phyloP scores from a whole-genome alignment of 2,888 invertebrate genomes.

The Pinctada fucata region DNA sequence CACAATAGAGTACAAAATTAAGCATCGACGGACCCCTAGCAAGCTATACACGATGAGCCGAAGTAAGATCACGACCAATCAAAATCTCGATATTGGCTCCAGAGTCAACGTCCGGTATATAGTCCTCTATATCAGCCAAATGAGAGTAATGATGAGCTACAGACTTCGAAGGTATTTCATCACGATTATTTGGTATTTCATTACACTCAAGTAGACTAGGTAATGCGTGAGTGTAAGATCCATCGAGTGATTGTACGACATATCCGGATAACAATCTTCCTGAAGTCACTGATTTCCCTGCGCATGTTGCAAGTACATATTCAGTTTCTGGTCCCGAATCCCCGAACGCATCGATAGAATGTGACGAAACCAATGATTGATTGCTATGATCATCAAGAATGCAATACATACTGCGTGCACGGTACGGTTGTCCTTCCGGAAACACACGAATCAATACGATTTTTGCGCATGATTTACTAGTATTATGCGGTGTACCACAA shows the following conservation, averaged over 20 bases:
- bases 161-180: slow-evolving; percentile 35
- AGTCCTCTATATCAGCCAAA: too few relatives aligned
- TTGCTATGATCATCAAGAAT: slow-evolving; percentile 38
- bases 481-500: slow-evolving; percentile 9
- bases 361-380: slow-evolving; percentile 25
- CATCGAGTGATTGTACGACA: slow-evolving; percentile 35
- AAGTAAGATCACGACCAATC: slow-evolving; percentile 38
- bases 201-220: slow-evolving; percentile 37
- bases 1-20: too few relatives aligned
- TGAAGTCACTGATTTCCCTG: too few relatives aligned
- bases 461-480: slow-evolving; percentile 33
- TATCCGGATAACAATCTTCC: too few relatives aligned
- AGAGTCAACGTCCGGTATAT: slow-evolving; percentile 32
- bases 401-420: slow-evolving; percentile 10
- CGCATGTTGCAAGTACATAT: slow-evolving; percentile 40
- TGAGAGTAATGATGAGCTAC: slow-evolving; percentile 37
- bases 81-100: slow-evolving; percentile 32
- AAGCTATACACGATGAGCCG: slow-evolving; percentile 37
- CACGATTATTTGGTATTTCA: slow-evolving; percentile 31
- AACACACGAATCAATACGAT: too few relatives aligned
- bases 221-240: slow-evolving; percentile 13
- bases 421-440: too few relatives aligned
- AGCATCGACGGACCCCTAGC: too few relatives aligned
- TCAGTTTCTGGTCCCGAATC: slow-evolving; percentile 1
- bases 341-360: slow-evolving; percentile 23